These are phyloP conservation scores for Drosophila murphyi DNA, from an alignment of 1,140 invertebrate genomes.

Conservation along the genomic window DNA sequence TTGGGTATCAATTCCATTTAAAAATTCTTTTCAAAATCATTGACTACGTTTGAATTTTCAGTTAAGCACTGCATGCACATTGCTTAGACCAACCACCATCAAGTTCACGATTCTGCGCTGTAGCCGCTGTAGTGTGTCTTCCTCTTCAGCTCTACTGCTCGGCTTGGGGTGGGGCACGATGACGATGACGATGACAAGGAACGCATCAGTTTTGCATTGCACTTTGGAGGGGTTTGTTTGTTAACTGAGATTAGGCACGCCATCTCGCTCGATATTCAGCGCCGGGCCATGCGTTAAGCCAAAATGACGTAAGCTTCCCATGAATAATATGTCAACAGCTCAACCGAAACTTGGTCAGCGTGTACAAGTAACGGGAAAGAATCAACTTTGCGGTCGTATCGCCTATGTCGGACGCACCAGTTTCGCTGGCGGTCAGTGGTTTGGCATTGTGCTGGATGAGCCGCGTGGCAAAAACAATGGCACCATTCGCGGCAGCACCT, in stretches of 20 bases:
- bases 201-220: constrained; percentile 63
- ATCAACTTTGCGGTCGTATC: constrained; percentile 89
- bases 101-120: constrained; percentile 58
- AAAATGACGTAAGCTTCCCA: constrained; percentile 71
- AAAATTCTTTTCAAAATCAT: no score
- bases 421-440: constrained; percentile 95
- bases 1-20: no score
- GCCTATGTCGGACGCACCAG: constrained; percentile 93
- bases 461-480: constrained; percentile 97
- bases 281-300: constrained; percentile 34
- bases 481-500: constrained; percentile 91
- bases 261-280: constrained; percentile 47
- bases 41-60: not conserved
- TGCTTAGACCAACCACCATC: not conserved
- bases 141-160: not conserved
- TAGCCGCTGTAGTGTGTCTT: not conserved
- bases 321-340: constrained; percentile 82
- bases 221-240: constrained; percentile 17
- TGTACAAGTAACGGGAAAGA: constrained; percentile 92
- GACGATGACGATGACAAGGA: constrained; percentile 43
- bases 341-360: constrained; percentile 89
- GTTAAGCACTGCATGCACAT: constrained; percentile 7
- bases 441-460: constrained; percentile 94
- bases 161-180: constrained; percentile 56
- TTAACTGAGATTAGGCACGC: constrained; percentile 67